Evolutionary conservation across 1,140 invertebrate genomes (phyloP).

Genomic region (Palaemon carinicauda): DNA sequence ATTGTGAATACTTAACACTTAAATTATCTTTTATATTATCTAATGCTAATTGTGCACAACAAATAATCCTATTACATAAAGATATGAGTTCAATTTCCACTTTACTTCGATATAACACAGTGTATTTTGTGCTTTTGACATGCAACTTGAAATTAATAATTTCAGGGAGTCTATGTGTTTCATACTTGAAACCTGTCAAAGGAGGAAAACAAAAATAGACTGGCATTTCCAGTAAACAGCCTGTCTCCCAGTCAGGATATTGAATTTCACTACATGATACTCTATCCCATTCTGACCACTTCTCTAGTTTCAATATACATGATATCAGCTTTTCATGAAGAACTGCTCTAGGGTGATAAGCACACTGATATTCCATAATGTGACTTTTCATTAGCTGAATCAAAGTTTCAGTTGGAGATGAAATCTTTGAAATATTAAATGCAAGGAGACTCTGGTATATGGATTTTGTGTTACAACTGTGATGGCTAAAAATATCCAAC

Average conservation of each 20-base stretch:
- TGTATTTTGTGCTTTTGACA: neutral
- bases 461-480: no score
- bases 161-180: neutral
- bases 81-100: slow-evolving; percentile 20
- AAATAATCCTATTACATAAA: neutral
- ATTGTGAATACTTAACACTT: slow-evolving; percentile 20
- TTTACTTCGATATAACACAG: slow-evolving; percentile 15
- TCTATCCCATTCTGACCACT: neutral
- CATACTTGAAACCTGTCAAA: neutral
- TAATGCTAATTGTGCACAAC: neutral
- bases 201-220: neutral
- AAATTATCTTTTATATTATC: slow-evolving; percentile 13
- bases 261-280: neutral
- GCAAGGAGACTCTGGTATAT: no score
- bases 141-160: neutral
- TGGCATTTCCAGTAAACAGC: neutral
- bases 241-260: neutral
- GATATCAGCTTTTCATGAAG: neutral
- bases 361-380: neutral
- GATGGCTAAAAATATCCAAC: neutral
- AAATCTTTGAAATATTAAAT: no score
- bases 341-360: neutral
- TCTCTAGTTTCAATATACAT: neutral
- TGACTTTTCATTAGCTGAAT: neutral
- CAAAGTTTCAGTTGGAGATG: neutral